A percentile compares a stretch with the other conserved stretches of the same genome.
Conservation (phyloP, 2,888 invertebrate species). For the Cerceris ruficornis region DNA sequence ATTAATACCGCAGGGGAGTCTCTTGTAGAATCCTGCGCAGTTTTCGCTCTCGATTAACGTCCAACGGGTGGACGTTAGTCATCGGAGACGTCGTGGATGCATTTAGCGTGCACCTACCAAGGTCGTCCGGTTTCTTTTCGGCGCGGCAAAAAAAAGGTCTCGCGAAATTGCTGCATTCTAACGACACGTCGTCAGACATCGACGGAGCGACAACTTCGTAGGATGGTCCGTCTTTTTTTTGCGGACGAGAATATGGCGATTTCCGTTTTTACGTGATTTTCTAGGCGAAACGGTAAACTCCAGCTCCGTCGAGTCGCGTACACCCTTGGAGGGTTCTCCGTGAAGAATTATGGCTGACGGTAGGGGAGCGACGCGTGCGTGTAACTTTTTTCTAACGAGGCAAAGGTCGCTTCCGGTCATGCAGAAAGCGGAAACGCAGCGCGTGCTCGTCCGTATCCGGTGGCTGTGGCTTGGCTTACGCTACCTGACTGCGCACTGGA, state of each 20-base stretch:
- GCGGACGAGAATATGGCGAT: too few species aligned
- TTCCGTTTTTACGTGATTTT: not conserved
- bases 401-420: slow-evolving; percentile 74
- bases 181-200: not conserved
- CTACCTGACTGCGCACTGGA: slow-evolving; percentile 29
- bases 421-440: slow-evolving; percentile 71
- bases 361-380: slow-evolving; percentile 44
- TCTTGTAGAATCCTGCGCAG: not conserved
- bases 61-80: slow-evolving; percentile 3
- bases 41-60: slow-evolving; percentile 26
- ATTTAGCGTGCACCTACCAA: slow-evolving; percentile 30
- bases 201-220: too few species aligned
- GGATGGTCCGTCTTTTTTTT: too few species aligned
- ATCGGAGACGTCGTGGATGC: slow-evolving; percentile 15
- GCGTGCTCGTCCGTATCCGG: slow-evolving; percentile 75
- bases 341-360: slow-evolving; percentile 4
- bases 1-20: not conserved
- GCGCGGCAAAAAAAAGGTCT: not conserved
- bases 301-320: too few species aligned
- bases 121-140: slow-evolving; percentile 45
- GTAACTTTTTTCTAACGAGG: slow-evolving; percentile 68
- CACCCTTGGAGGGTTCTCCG: slow-evolving; percentile 5
- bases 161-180: slow-evolving; percentile 6
- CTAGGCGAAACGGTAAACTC: slow-evolving; percentile 1
- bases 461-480: slow-evolving; percentile 9